Percentiles rank a stretch among this genome's conserved stretches.
phyloP scores from a whole-genome alignment of 2,113 vertebrate species.

The Anas platyrhynchos region DNA sequence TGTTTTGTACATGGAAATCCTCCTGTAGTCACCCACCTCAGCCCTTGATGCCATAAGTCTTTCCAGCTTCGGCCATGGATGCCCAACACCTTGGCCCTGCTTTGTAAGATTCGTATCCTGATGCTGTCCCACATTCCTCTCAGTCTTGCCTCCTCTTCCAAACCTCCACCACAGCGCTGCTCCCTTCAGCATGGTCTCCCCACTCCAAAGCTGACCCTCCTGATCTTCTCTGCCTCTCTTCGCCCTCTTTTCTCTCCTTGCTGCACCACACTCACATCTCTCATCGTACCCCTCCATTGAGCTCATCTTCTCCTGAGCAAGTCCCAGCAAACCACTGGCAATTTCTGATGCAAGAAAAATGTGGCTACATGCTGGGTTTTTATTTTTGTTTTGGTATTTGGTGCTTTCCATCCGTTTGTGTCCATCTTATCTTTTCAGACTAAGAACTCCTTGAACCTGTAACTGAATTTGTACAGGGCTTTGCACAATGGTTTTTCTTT shows the following conservation, averaged over 20 bases:
- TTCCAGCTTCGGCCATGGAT: background rate
- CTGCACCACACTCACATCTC: background rate
- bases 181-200: background rate
- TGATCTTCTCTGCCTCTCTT: background rate
- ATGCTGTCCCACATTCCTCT: accelerated
- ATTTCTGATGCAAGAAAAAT: background rate
- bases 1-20: background rate
- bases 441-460: accelerated
- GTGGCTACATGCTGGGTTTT: background rate
- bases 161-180: accelerated
- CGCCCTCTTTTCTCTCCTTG: background rate
- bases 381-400: background rate
- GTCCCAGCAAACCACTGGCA: background rate
- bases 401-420: background rate
- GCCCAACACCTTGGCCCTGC: background rate
- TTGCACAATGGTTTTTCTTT: background rate
- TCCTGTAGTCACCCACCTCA: background rate
- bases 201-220: background rate
- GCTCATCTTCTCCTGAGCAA: background rate
- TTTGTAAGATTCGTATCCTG: background rate
- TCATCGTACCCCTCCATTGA: accelerated
- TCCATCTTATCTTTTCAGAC: background rate
- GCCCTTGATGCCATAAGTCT: accelerated
- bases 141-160: background rate
- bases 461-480: background rate